Base-by-base conservation (phyloP, 1,140 invertebrate genomes). In the Pissodes strobi region DNA sequence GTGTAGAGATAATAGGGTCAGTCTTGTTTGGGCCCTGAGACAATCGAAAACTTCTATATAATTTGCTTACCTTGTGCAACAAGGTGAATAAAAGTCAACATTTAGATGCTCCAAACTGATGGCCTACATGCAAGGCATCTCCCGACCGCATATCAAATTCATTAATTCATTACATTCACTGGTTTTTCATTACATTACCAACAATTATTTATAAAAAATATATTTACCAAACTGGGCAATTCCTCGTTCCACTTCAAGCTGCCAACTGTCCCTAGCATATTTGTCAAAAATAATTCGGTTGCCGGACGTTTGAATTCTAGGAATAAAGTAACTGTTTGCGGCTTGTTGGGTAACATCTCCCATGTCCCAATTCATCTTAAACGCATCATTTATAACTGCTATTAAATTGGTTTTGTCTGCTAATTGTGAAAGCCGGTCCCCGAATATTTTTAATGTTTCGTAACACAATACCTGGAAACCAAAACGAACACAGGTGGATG, bases 391-490 rank as follows among this genome's bases (percentile, higher is more conserved):
- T 1, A 90, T 62, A 62, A 94, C 85, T 4, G 79, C 74, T 68
- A 89, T 85, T 76, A 92, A 92, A 72, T 85, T 83, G 2, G 78
- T 75, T 41, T 83, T 83, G 66, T 93, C 87, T 17, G 91, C 85
- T 19, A 82, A 78, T 25, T 82, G 84, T 1, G 88, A 84, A 18
- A 97, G 80, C 71, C 88, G 84, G 73, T 95, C 91, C 63, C 83
- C 82, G 77, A 96, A 96, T 68, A 94, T 83, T 66, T 88, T 79
- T 19, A 83, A 77, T 3, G 88, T 87, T 83, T 96, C 94, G 72
- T 91, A 87, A 34, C 83, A 78, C 69, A 92, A 81, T 12, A 87
- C 85, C 84, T 90, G 73, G n/a, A n/a, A n/a, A n/a, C n/a, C n/a
- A n/a, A n/a, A n/a, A n/a, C n/a, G n/a, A n/a, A n/a, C n/a, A n/a